Evolutionary conservation across 2,113 vertebrate species (phyloP).

Genomic region (Lontra canadensis): DNA sequence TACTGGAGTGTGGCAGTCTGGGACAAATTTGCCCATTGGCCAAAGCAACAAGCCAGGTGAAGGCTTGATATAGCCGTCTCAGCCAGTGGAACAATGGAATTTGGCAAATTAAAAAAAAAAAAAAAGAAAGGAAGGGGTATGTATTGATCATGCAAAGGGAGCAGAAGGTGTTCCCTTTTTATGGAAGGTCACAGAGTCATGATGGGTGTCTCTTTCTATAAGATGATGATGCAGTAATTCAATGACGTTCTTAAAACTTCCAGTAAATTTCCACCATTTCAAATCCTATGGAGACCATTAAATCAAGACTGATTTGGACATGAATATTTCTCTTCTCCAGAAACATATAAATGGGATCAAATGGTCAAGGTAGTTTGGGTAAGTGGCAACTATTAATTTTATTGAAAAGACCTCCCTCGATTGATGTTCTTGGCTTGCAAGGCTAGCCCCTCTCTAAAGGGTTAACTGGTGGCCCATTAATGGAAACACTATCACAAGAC

Average conservation of each 20-base stretch:
- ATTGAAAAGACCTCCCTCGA: constrained; percentile 39
- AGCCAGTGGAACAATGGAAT: constrained; percentile 20
- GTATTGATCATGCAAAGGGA: constrained; percentile 60
- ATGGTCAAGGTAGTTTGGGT: constrained; percentile 47
- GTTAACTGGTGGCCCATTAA: constrained; percentile 82
- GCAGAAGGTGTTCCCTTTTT: not conserved
- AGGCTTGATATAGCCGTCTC: constrained; percentile 26
- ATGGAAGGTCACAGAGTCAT: constrained; percentile 50
- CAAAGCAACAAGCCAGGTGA: constrained; percentile 12
- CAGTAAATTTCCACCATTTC: constrained; percentile 72
- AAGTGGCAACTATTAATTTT: constrained; percentile 78
- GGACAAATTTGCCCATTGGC: not conserved
- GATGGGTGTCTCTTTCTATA: constrained; percentile 66
- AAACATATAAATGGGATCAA: constrained; percentile 68
- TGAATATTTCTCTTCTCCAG: constrained; percentile 64
- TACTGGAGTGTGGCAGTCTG: constrained; percentile 14
- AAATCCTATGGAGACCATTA: constrained; percentile 73
- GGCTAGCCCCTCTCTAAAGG: constrained; percentile 73
- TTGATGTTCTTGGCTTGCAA: constrained; percentile 71
- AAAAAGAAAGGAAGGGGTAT: not conserved
- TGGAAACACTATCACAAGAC: constrained; percentile 70
- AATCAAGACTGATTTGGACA: constrained; percentile 62
- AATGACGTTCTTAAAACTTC: constrained; percentile 66
- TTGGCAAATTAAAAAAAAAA: constrained; percentile 61
- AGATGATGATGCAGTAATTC: constrained; percentile 52